phyloP scores from a whole-genome alignment of 2,113 vertebrate genomes.

The Cryptotis parvus region DNA sequence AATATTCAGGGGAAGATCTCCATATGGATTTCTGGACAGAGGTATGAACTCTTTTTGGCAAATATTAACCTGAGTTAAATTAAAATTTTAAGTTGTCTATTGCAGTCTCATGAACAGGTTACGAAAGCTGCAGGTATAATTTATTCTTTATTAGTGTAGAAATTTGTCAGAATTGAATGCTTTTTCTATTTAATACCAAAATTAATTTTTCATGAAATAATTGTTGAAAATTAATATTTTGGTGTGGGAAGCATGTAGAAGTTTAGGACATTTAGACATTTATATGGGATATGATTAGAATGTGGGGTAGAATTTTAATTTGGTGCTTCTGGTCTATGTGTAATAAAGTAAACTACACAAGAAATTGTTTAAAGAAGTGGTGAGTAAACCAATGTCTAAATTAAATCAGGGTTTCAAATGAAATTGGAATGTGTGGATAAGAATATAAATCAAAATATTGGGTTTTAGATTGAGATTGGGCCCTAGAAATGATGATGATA shows the following conservation, averaged over 20 bases:
- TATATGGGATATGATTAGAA: neutral
- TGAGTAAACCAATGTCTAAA: slow-evolving; percentile 46
- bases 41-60: slow-evolving; percentile 85
- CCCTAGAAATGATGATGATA: neutral
- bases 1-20: slow-evolving; percentile 91
- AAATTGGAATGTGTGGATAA: slow-evolving; percentile 43
- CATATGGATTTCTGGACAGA: slow-evolving; percentile 96
- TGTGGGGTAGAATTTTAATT: slow-evolving; percentile 5
- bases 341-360: slow-evolving; percentile 39
- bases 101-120: neutral
- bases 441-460: neutral
- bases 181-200: slow-evolving; percentile 19
- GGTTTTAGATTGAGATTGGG: neutral
- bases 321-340: neutral
- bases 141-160: neutral
- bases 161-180: neutral
- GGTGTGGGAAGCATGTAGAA: neutral
- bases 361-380: neutral
- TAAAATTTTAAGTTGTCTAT: slow-evolving; percentile 2
- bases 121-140: neutral
- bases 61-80: neutral
- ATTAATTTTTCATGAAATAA: slow-evolving; percentile 19
- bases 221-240: slow-evolving; percentile 52
- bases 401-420: slow-evolving; percentile 48
- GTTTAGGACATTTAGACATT: slow-evolving; percentile 36